Evolutionary conservation across 1,140 invertebrate genomes (phyloP).

Genomic region (Caenorhabditis latens): DNA sequence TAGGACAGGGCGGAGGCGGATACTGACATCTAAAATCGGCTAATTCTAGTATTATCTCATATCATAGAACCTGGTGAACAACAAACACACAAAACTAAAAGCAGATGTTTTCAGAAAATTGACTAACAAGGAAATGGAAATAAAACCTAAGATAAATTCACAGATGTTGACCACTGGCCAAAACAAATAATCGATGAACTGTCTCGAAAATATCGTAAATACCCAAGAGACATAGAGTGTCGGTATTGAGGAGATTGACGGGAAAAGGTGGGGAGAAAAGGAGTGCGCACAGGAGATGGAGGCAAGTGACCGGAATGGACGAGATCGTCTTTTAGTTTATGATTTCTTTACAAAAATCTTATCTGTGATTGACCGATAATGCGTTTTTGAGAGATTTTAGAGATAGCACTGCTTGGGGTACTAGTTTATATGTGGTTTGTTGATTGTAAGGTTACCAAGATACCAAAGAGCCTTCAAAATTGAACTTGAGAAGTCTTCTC

Average conservation of each 20-base stretch:
- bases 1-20: too few species aligned
- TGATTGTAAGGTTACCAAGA: too few species aligned
- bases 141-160: not conserved
- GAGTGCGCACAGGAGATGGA: not conserved
- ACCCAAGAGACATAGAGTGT: not conserved
- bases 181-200: conserved; percentile 47
- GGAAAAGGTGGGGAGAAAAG: not conserved
- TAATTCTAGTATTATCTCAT: too few species aligned
- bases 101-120: not conserved
- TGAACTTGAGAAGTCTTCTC: too few species aligned
- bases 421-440: too few species aligned
- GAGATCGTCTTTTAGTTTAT: conserved; percentile 51
- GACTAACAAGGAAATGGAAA: not conserved
- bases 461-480: too few species aligned
- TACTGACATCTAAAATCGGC: too few species aligned
- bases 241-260: conserved; percentile 17
- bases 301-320: conserved; percentile 31
- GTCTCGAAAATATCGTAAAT: conserved; percentile 1
- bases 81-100: not conserved
- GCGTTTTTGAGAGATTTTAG: not conserved
- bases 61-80: not conserved
- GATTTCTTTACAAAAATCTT: conserved; percentile 24
- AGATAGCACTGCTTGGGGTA: too few species aligned
- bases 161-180: conserved; percentile 11
- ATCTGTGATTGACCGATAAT: conserved; percentile 7